These are phyloP conservation scores for Theristicus caerulescens DNA, from an alignment of 2,113 vertebrate species.

Conservation along the genomic window DNA sequence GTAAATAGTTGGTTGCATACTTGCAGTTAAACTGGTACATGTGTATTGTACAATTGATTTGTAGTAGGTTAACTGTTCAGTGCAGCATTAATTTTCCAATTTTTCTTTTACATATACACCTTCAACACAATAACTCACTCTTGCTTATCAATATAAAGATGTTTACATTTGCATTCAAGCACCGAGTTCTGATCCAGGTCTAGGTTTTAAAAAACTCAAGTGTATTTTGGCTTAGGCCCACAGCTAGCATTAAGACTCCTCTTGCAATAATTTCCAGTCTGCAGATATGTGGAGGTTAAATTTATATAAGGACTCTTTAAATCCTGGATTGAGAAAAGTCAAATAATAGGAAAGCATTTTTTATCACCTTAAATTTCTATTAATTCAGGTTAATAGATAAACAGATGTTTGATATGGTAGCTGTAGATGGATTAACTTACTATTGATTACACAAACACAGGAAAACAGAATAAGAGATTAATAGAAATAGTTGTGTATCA, in stretches of 20 bases:
- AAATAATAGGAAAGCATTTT: not conserved
- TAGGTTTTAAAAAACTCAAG: not conserved
- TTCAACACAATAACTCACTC: not conserved
- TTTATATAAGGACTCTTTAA: not conserved
- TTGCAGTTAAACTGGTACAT: not conserved
- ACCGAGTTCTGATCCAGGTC: not conserved
- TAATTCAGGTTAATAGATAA: not conserved
- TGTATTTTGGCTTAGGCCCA: not conserved
- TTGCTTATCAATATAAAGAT: not conserved
- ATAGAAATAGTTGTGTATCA: not conserved
- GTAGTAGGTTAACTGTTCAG: not conserved
- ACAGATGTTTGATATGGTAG: not conserved
- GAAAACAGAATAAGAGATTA: not conserved
- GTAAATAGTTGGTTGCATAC: not conserved
- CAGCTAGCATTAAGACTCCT: not conserved
- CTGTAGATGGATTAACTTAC: not conserved
- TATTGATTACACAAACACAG: not conserved
- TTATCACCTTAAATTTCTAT: not conserved
- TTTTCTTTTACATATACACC: not conserved
- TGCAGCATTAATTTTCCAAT: not conserved
- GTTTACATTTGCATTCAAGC: not conserved
- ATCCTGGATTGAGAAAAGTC: not conserved
- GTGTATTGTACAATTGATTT: not conserved
- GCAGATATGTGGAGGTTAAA: not conserved
- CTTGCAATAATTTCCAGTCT: not conserved